Conservation (phyloP, 64 coral and sea anemone genomes). For the Pocillopora verrucosa region DNA sequence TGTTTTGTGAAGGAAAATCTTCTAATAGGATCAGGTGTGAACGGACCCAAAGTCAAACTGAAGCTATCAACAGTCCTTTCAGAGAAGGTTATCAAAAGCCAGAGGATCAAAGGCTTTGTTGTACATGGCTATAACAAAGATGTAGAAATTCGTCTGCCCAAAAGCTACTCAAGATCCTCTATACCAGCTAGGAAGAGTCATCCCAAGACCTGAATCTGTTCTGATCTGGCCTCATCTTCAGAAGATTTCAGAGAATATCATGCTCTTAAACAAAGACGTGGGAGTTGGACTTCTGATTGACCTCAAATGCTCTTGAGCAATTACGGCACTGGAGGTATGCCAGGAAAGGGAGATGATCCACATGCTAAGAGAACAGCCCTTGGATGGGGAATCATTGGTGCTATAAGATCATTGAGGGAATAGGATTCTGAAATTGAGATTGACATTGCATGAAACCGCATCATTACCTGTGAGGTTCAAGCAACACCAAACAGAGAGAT, state of each 20-base stretch:
- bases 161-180: slow-evolving; percentile 28
- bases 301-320: slow-evolving; percentile 1
- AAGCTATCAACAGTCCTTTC: not conserved
- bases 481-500: not conserved
- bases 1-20: slow-evolving; percentile 4
- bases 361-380: slow-evolving; percentile 1
- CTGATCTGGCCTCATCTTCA: slow-evolving; percentile 16
- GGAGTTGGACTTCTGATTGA: slow-evolving; percentile 50
- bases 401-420: not conserved
- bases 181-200: slow-evolving; percentile 34
- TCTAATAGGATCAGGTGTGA: not conserved
- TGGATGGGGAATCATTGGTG: slow-evolving; percentile 30
- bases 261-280: not conserved
- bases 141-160: slow-evolving; percentile 11
- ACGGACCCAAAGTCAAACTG: slow-evolving; percentile 5
- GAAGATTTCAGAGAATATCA: not conserved
- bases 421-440: not conserved
- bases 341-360: slow-evolving; percentile 4
- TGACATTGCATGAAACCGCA: not conserved
- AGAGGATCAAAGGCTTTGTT: not conserved
- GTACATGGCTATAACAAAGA: slow-evolving; percentile 13
- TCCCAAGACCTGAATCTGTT: slow-evolving; percentile 23
- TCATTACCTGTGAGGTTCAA: not conserved
- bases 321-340: not conserved
- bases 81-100: slow-evolving; percentile 3